Evolutionary conservation across 2,888 invertebrate species (phyloP).

Genomic region (Phania funesta): DNA sequence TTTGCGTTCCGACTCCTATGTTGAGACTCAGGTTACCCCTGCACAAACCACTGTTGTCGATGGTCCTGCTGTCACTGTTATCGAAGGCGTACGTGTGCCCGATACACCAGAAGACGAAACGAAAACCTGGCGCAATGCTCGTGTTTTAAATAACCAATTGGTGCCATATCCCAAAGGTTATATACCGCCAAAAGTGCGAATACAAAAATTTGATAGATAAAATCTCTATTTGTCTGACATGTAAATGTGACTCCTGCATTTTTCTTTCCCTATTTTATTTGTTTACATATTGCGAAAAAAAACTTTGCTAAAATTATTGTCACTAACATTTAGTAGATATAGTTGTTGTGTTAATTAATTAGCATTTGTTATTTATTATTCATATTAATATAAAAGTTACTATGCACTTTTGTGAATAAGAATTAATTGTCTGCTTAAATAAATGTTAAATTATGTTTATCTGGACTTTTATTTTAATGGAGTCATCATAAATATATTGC

Average conservation of each 20-base stretch:
- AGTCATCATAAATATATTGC: too few relatives aligned
- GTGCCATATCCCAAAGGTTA: slow-evolving; percentile 88
- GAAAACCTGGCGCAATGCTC: slow-evolving; percentile 92
- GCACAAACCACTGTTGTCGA: slow-evolving; percentile 73
- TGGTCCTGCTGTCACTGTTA: slow-evolving; percentile 82
- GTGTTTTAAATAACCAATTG: slow-evolving; percentile 91
- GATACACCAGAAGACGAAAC: slow-evolving; percentile 89
- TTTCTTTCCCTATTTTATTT: neutral
- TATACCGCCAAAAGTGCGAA: slow-evolving; percentile 83
- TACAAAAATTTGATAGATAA: slow-evolving; percentile 75
- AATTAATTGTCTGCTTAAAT: slow-evolving; percentile 6
- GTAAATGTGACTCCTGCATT: neutral
- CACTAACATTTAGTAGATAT: slow-evolving; percentile 42
- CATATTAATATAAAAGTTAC: slow-evolving; percentile 51
- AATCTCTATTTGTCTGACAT: neutral
- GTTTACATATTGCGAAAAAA: slow-evolving; percentile 40
- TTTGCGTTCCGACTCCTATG: neutral
- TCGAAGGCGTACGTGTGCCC: slow-evolving; percentile 88
- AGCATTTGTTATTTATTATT: slow-evolving; percentile 63
- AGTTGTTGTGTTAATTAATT: slow-evolving; percentile 34
- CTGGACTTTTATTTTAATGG: neutral
- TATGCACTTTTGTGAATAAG: slow-evolving; percentile 44
- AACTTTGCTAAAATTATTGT: slow-evolving; percentile 28
- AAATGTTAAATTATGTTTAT: slow-evolving; percentile 17
- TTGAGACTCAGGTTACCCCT: slow-evolving; percentile 1